Evolutionary conservation across 2,797 vertebrate genomes (phyloP).

Genomic region (Thripadectes ignobilis): DNA sequence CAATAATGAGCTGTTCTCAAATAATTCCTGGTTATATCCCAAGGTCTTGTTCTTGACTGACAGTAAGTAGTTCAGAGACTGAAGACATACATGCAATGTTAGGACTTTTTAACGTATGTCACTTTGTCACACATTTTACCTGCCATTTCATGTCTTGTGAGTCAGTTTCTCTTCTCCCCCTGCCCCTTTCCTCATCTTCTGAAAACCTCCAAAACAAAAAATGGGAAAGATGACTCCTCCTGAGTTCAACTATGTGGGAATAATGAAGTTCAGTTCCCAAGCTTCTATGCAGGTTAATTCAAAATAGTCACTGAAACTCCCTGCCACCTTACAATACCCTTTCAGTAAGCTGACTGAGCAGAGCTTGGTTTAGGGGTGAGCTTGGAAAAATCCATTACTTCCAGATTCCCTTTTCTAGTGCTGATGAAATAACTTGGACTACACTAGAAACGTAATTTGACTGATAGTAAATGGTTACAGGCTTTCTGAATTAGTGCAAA

Average conservation of each 20-base stretch:
- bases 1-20: neutral
- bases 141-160: neutral
- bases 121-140: neutral
- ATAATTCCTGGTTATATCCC: neutral
- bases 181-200: neutral
- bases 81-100: neutral
- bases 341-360: neutral
- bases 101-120: neutral
- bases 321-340: neutral
- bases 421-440: neutral
- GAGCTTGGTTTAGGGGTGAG: neutral
- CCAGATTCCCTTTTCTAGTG: neutral
- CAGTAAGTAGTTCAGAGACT: neutral
- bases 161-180: neutral
- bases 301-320: neutral
- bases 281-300: neutral
- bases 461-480: neutral
- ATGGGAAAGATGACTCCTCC: neutral
- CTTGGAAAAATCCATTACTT: neutral
- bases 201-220: neutral
- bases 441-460: neutral
- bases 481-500: neutral
- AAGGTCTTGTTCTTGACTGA: neutral
- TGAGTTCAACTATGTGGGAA: neutral
- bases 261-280: neutral